phyloP scores from a whole-genome alignment of 2,888 invertebrate species.

The Drosophila koepferae region DNA sequence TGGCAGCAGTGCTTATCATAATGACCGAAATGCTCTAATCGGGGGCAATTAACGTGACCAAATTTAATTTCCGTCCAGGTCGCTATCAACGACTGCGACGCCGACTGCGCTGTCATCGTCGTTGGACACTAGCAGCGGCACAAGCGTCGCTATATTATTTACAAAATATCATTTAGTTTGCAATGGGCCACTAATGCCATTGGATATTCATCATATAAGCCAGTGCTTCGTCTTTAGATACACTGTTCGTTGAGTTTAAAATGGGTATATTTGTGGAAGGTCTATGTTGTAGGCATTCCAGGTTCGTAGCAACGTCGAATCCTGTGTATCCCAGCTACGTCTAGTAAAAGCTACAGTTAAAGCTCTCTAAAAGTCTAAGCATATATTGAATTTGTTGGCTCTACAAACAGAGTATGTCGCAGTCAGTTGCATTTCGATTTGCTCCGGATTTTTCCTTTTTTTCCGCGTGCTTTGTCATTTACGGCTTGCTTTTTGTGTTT shows the following conservation, averaged over 20 bases:
- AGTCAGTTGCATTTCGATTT: constrained; percentile 3
- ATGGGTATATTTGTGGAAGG: not conserved
- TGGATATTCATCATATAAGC: constrained; percentile 77
- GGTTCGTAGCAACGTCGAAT: too few species aligned
- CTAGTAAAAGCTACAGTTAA: too few species aligned
- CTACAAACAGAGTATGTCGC: not conserved
- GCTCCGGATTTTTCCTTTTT: constrained; percentile 37
- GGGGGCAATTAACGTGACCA: constrained; percentile 76
- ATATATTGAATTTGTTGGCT: not conserved
- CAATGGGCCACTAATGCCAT: constrained; percentile 53
- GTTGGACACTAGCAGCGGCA: constrained; percentile 7
- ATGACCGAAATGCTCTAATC: constrained; percentile 77
- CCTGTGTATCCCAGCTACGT: too few species aligned
- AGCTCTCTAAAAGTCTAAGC: not conserved
- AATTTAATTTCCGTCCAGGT: constrained; percentile 75
- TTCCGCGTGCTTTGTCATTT: constrained; percentile 43
- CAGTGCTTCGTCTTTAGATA: constrained; percentile 22
- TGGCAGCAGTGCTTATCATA: constrained; percentile 64
- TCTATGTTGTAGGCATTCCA: not conserved
- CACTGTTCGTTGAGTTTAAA: not conserved
- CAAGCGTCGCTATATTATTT: constrained; percentile 58
- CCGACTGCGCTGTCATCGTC: not conserved
- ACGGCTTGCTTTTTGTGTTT: constrained; percentile 53
- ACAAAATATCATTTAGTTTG: constrained; percentile 71
- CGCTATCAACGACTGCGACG: constrained; percentile 56